Percentiles rank a stretch among this genome's conserved stretches.
These are phyloP conservation scores for Caracal caracal DNA, from an alignment of 2,113 vertebrate species.

Conservation along the genomic window DNA sequence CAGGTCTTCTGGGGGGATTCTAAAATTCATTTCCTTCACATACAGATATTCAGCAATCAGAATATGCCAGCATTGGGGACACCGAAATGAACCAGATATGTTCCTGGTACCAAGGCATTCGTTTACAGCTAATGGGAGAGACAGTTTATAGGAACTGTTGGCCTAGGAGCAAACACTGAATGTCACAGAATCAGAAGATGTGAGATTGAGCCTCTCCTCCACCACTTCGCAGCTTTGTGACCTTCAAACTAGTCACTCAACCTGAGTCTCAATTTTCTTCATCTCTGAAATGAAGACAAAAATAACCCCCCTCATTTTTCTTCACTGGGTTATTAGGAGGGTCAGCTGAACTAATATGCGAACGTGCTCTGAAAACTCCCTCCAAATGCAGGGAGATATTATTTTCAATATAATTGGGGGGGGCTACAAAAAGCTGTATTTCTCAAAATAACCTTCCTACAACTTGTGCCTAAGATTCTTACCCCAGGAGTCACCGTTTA, in stretches of 20 bases:
- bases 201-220: background rate
- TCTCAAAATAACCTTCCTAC: background rate
- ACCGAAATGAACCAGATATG: fast-evolving
- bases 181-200: background rate
- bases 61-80: background rate
- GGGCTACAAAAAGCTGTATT: background rate
- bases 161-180: background rate
- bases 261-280: background rate
- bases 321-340: background rate
- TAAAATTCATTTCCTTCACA: background rate
- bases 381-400: background rate
- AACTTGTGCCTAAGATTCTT: background rate
- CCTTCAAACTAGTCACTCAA: background rate
- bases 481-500: background rate
- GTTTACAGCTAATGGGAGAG: background rate
- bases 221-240: fast-evolving
- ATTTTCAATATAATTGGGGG: background rate
- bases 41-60: background rate
- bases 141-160: background rate
- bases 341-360: too few relatives aligned
- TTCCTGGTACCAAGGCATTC: background rate
- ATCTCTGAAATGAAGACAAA: background rate
- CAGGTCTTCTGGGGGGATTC: background rate
- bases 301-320: background rate
- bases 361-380: background rate